Evolutionary conservation across 2,888 invertebrate species (phyloP), one percentile per base, ranked within the genome.

Genomic region (Cerceris ruficornis): DNA sequence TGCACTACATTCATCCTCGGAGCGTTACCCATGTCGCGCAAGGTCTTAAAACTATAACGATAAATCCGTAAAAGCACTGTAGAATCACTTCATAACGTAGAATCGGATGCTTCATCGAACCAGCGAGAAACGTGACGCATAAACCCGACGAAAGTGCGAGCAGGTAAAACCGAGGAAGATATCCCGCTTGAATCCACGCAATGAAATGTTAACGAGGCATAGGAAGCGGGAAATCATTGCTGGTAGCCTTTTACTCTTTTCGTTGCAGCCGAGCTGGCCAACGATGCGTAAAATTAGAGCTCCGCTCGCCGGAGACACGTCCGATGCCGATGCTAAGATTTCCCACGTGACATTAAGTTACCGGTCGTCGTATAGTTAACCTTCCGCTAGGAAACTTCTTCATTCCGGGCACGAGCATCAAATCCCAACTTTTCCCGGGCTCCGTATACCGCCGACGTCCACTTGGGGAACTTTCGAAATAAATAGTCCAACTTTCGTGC

Each of bases 281-380:
- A 28, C 85, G 75, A 70, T 84, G 82, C 80, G 80, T 82, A 85
- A 84, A 84, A 84, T 85, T 84, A 80, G 73, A 82, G 28, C 65
- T 73, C 62, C 67, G 39, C 52, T 74, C 73, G 61, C 69, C 28
- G 42, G 84, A 67, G 82, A 69, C 62, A 14, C 55, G 57, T 11
- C 69, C 66, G 75, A 71, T 81, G 70, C 69, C 59, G 79, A 77
- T 77, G 64, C 71, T 66, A 71, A 84, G 82, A 84, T 84, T 84
- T 84, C 84, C 84, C 84, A 84, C 71, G 80, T 77, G 84, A 80
- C 75, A 64, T 75, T 64, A 64, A 57, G 52, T 52, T 68, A 60
- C 52, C 69, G 49, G 55, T 67, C 54, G 55, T 28, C 28, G 28
- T 59, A 77, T 54, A 68, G 69, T 79, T 72, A 73, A 60, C 52